phyloP scores from a whole-genome alignment of 1,140 invertebrate species.

The Apis laboriosa region DNA sequence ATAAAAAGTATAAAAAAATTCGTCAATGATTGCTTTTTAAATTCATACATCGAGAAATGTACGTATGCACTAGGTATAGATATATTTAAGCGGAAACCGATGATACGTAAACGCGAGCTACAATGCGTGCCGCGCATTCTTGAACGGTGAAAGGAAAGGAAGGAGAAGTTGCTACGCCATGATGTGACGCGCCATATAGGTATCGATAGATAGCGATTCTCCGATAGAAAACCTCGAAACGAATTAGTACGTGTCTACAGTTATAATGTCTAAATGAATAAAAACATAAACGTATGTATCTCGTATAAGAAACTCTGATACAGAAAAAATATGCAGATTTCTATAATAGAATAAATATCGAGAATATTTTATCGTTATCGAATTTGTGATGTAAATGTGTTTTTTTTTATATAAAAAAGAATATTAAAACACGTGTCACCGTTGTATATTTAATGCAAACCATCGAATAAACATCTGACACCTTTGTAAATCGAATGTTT shows the following conservation, averaged over 20 bases:
- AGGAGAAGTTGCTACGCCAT: conserved; percentile 21
- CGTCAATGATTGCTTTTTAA: no score
- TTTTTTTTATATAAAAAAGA: neutral
- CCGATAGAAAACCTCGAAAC: no score
- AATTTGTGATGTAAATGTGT: neutral
- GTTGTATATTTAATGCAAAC: neutral
- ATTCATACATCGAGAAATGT: no score
- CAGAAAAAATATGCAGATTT: neutral
- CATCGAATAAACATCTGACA: neutral
- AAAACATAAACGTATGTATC: neutral
- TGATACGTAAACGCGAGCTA: no score
- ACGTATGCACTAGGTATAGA: no score
- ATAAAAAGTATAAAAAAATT: no score
- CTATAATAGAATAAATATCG: neutral
- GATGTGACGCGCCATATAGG: neutral
- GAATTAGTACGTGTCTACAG: neutral
- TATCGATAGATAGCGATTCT: neutral
- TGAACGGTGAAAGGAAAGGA: conserved; percentile 51
- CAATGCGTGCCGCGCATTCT: neutral
- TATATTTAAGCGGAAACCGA: neutral
- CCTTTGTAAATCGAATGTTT: no score
- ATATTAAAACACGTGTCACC: neutral
- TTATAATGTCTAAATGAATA: neutral
- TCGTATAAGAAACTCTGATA: no score
- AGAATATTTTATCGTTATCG: neutral